Conservation (phyloP, 2,888 invertebrate species). For the Meteorus colon region DNA sequence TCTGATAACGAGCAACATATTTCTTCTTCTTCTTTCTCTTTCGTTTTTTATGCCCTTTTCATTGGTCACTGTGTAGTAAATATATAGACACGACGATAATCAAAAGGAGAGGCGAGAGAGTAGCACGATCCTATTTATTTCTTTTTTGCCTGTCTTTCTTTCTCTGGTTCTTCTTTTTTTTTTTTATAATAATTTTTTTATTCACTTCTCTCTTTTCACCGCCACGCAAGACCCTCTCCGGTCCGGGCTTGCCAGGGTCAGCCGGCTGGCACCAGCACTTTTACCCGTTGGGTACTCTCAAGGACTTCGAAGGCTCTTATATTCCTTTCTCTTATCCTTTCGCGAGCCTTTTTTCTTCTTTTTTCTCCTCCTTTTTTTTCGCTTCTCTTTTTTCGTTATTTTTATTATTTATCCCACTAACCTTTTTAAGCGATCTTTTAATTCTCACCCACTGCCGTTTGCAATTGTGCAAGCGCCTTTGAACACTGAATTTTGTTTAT, state of each 20-base stretch:
- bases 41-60: constrained; percentile 7
- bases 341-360: constrained; percentile 62
- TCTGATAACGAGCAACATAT: neutral
- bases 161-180: neutral
- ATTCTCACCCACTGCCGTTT: constrained; percentile 53
- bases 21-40: neutral
- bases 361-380: neutral
- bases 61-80: neutral
- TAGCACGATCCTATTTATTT: neutral
- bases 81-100: neutral
- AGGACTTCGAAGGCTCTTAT: constrained; percentile 71
- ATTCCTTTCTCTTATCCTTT: constrained; percentile 73
- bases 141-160: constrained; percentile 21
- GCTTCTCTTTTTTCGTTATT: neutral
- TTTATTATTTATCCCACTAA: constrained; percentile 62
- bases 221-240: constrained; percentile 43
- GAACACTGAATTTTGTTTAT: neutral
- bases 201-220: constrained; percentile 40
- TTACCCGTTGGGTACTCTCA: constrained; percentile 70
- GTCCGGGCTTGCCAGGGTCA: constrained; percentile 68
- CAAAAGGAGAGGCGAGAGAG: neutral
- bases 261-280: constrained; percentile 71
- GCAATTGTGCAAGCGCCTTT: constrained; percentile 26
- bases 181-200: constrained; percentile 26
- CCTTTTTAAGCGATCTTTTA: constrained; percentile 69